Percentiles rank a stretch among this genome's conserved stretches.
Conservation (phyloP, 2,797 vertebrate genomes). For the Periophthalmus magnuspinnatus region DNA sequence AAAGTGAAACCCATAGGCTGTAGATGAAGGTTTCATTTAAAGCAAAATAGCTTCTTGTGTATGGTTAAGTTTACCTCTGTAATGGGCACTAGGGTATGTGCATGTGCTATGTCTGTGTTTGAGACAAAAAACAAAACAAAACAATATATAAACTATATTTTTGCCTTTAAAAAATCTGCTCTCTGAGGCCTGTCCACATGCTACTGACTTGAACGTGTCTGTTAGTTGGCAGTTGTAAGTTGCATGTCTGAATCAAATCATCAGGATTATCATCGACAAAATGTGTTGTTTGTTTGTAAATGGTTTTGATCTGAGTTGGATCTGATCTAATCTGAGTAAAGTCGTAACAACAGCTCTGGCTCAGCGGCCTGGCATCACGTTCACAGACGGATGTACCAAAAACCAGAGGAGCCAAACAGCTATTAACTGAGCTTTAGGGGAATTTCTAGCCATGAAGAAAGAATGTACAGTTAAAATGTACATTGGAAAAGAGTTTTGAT, state of each 20-base stretch:
- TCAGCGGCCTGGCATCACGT: constrained; percentile 33
- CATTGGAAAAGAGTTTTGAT: neutral
- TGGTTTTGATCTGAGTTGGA: constrained; percentile 28
- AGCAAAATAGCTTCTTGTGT: too few species aligned
- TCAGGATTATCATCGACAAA: constrained; percentile 25
- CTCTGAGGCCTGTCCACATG: neutral
- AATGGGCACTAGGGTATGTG: too few species aligned
- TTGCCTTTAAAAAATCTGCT: neutral
- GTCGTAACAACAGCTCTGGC: constrained; percentile 39
- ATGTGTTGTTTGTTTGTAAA: constrained; percentile 28
- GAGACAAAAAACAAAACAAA: too few species aligned
- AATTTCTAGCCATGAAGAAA: neutral
- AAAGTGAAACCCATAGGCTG: too few species aligned
- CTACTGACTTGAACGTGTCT: neutral
- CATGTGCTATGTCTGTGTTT: too few species aligned
- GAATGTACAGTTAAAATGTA: neutral
- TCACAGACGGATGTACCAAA: constrained; percentile 1
- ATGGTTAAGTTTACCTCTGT: too few species aligned
- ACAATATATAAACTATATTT: too few species aligned
- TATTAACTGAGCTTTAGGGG: constrained; percentile 8
- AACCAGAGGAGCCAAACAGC: constrained; percentile 13
- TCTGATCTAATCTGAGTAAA: constrained; percentile 46
- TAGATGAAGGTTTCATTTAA: too few species aligned
- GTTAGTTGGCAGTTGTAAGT: neutral
- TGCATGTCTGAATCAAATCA: neutral